These are phyloP conservation scores for Creontiades dilutus DNA, from an alignment of 2,888 invertebrate genomes.

Conservation along the genomic window DNA sequence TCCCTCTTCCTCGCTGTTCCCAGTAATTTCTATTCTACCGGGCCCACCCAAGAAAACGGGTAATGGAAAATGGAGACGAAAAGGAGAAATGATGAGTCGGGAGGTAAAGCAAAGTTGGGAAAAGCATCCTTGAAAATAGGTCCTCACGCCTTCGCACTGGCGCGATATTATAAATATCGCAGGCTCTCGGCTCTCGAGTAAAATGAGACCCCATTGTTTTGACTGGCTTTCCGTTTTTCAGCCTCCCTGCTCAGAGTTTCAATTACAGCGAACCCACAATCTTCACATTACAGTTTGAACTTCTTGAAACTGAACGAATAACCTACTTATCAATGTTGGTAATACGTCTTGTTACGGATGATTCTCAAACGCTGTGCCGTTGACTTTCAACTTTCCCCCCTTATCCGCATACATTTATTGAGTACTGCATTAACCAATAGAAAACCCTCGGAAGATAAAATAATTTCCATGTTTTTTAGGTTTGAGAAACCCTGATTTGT, in stretches of 20 bases:
- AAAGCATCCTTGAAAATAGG: background rate
- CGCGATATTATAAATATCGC: conserved; percentile 3
- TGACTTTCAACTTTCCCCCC: too few relatives aligned
- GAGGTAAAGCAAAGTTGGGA: conserved; percentile 9
- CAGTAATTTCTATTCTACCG: background rate
- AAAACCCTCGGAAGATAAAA: too few relatives aligned
- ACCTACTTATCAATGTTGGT: too few relatives aligned
- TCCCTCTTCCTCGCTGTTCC: background rate
- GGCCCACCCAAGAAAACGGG: background rate
- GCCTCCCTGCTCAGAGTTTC: background rate
- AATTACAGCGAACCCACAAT: background rate
- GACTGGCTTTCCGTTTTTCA: background rate
- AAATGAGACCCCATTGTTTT: background rate
- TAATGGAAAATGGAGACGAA: conserved; percentile 13
- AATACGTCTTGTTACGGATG: too few relatives aligned
- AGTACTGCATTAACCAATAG: too few relatives aligned
- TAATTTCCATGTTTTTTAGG: too few relatives aligned
- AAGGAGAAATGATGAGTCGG: conserved; percentile 8
- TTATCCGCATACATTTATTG: too few relatives aligned
- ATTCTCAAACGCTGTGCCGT: too few relatives aligned
- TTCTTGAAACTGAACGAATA: too few relatives aligned
- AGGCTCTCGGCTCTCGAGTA: background rate
- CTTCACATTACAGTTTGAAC: background rate
- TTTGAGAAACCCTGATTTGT: too few relatives aligned
- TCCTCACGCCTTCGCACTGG: background rate